Conservation (phyloP, 37 sponge, comb jelly and placozoan genomes). For the Ianthella basta region DNA sequence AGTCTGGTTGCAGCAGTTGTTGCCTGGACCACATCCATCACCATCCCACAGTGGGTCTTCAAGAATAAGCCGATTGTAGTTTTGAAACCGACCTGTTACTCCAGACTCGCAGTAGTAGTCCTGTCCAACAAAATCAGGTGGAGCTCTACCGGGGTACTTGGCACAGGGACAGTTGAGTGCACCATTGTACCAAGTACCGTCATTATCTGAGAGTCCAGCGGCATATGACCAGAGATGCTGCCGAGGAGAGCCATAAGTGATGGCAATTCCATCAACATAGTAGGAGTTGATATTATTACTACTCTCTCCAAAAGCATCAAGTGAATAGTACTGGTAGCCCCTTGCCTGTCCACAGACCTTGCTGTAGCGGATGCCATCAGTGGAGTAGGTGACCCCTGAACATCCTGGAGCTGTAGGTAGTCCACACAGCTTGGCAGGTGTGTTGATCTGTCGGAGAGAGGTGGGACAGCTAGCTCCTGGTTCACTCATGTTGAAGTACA, state of each 20-base stretch:
- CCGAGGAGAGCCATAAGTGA: slow-evolving; percentile 18
- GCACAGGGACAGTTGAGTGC: not conserved
- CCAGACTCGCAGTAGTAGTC: slow-evolving; percentile 27
- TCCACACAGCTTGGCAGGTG: not conserved
- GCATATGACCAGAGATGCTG: slow-evolving; percentile 31
- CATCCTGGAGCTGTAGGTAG: not conserved
- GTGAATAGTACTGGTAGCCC: slow-evolving; percentile 17
- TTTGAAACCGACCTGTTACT: not conserved
- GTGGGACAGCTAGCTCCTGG: not conserved
- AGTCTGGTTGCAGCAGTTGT: slow-evolving; percentile 16
- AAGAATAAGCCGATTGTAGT: not conserved
- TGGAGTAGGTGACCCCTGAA: not conserved
- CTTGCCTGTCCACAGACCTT: slow-evolving; percentile 32
- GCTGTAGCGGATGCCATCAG: slow-evolving; percentile 15
- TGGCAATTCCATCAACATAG: slow-evolving; percentile 22
- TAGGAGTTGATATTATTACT: not conserved
- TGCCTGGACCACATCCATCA: slow-evolving; percentile 22
- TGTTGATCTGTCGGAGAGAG: not conserved
- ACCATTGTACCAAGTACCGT: not conserved
- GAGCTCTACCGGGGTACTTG: slow-evolving; percentile 6
- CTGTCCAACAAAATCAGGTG: slow-evolving; percentile 16
- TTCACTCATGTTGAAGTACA: slow-evolving; percentile 21
- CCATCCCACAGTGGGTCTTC: slow-evolving; percentile 28
- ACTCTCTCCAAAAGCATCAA: slow-evolving; percentile 8
- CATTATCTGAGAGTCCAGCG: slow-evolving; percentile 1